Evolutionary conservation across 2,113 vertebrate species (phyloP).

Genomic region (Alligator mississippiensis): DNA sequence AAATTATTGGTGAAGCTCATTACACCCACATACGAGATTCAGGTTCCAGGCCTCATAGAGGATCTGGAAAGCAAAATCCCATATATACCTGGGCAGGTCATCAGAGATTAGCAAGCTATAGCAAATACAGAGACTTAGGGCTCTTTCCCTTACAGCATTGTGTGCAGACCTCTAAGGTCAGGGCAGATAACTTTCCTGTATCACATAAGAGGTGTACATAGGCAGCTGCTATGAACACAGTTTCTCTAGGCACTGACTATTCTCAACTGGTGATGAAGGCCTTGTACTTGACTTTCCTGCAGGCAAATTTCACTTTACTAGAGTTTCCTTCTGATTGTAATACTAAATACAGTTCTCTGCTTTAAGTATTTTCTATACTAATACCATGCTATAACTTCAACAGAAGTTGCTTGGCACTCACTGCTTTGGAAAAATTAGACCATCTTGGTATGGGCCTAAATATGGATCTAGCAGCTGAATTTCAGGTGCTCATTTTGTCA

Average conservation of each 20-base stretch:
- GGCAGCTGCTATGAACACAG: too few relatives aligned
- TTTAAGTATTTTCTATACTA: too few relatives aligned
- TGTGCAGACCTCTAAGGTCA: too few relatives aligned
- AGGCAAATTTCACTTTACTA: too few relatives aligned
- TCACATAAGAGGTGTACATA: too few relatives aligned
- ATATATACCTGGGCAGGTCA: rapidly evolving
- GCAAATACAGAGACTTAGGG: not conserved
- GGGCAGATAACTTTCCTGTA: too few relatives aligned
- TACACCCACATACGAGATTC: not conserved
- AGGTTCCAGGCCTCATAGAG: not conserved
- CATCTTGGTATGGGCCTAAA: not conserved
- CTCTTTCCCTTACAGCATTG: too few relatives aligned
- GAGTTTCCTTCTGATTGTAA: too few relatives aligned
- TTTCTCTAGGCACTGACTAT: too few relatives aligned
- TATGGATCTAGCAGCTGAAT: not conserved
- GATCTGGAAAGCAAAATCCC: not conserved
- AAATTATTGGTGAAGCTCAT: not conserved
- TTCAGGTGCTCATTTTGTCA: not conserved
- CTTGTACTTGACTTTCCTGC: too few relatives aligned
- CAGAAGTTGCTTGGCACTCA: not conserved
- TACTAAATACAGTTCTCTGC: too few relatives aligned
- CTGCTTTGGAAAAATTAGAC: not conserved
- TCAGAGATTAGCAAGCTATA: not conserved
- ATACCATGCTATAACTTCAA: not conserved
- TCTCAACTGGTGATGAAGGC: too few relatives aligned